phyloP scores from a whole-genome alignment of 92 coral and sea anemone genomes.

The Actinernus sp. region DNA sequence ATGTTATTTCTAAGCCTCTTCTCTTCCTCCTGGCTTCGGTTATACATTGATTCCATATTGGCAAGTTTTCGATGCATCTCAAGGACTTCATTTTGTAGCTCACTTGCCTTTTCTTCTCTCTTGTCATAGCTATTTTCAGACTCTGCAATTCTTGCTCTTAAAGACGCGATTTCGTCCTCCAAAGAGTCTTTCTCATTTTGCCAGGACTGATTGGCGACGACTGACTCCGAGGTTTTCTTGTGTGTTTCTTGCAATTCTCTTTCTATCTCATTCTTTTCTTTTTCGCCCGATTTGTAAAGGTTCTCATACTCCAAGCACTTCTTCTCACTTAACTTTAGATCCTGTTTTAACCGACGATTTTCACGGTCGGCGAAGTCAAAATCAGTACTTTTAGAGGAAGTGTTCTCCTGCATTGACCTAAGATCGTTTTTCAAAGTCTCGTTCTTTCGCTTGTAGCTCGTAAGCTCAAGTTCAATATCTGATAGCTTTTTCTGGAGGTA shows the following conservation, averaged over 20 bases:
- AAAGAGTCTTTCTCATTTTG: constrained; percentile 58
- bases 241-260: constrained; percentile 59
- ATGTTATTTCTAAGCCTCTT: constrained; percentile 36
- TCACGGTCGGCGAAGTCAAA: too few species aligned
- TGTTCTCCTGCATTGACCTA: constrained; percentile 15
- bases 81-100: constrained; percentile 38
- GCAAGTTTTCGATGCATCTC: constrained; percentile 49
- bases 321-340: constrained; percentile 58
- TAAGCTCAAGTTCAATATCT: constrained; percentile 55
- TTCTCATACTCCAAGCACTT: constrained; percentile 49
- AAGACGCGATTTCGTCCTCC: constrained; percentile 58
- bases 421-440: constrained; percentile 40
- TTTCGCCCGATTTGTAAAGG: constrained; percentile 61
- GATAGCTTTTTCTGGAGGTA: constrained; percentile 45
- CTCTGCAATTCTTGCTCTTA: constrained; percentile 44
- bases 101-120: constrained; percentile 15
- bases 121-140: constrained; percentile 35
- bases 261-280: constrained; percentile 64
- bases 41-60: constrained; percentile 44
- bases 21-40: constrained; percentile 41
- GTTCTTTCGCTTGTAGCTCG: constrained; percentile 43
- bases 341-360: constrained; percentile 37
- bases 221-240: constrained; percentile 55
- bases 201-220: constrained; percentile 42
- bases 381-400: too few species aligned